A percentile compares a stretch with the other conserved stretches of the same genome.
Evolutionary conservation across 2,888 invertebrate species (phyloP).

Genomic region (Drosophila flavopinicola): DNA sequence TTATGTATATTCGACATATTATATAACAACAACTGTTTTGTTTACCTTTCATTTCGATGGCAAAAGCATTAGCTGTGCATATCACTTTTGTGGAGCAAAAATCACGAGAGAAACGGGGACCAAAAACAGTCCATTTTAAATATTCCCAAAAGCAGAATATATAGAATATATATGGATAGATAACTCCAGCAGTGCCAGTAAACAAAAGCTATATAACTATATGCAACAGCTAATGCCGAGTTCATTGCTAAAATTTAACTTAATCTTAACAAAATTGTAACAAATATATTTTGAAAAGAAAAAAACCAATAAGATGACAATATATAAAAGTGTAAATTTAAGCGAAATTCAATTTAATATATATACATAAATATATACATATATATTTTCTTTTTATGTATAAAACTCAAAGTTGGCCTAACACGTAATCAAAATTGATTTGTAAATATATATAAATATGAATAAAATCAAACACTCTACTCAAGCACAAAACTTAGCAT

Average conservation of each 20-base stretch:
- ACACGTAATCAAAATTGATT: constrained; percentile 40
- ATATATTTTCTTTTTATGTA: constrained; percentile 36
- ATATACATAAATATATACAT: no score
- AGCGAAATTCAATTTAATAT: constrained; percentile 39
- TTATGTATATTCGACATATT: neutral
- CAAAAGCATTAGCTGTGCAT: constrained; percentile 16
- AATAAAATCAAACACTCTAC: constrained; percentile 23
- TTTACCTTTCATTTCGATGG: neutral
- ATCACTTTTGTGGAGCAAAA: constrained; percentile 12
- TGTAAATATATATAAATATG: constrained; percentile 47
- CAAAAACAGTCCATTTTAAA: constrained; percentile 47
- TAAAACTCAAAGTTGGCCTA: constrained; percentile 59
- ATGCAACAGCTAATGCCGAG: constrained; percentile 11
- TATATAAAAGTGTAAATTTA: constrained; percentile 56
- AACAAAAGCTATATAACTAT: neutral
- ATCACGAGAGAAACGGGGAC: constrained; percentile 29
- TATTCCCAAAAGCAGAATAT: constrained; percentile 20
- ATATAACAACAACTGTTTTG: neutral
- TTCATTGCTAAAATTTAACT: constrained; percentile 6
- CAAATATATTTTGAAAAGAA: constrained; percentile 7
- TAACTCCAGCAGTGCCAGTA: constrained; percentile 4
- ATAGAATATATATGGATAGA: constrained; percentile 8
- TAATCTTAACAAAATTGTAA: constrained; percentile 4
- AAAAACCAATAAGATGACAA: constrained; percentile 60
- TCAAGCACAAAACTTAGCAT: constrained; percentile 48